These are phyloP conservation scores for Polia nebulosa DNA, from an alignment of 2,888 invertebrate species.

Conservation along the genomic window DNA sequence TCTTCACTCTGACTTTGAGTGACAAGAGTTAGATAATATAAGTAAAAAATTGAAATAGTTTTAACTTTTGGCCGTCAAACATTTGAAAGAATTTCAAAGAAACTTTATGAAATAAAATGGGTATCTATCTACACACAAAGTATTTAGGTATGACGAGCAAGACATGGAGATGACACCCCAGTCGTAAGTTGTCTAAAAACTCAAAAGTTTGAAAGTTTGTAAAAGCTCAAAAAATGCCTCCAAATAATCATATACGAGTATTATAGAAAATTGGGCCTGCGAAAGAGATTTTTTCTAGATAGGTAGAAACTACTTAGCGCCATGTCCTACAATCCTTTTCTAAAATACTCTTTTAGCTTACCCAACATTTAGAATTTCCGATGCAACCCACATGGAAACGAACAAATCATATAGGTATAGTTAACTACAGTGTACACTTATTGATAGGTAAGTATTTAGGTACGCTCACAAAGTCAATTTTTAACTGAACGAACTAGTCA, in stretches of 20 bases:
- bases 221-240: neutral
- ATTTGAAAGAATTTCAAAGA: slow-evolving; percentile 8
- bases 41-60: neutral
- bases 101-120: neutral
- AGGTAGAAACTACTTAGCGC: neutral
- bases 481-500: neutral
- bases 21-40: neutral
- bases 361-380: neutral
- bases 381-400: neutral
- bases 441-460: neutral
- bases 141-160: neutral
- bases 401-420: neutral
- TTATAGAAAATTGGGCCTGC: neutral
- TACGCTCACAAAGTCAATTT: neutral
- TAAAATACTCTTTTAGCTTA: slow-evolving; percentile 7
- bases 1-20: neutral
- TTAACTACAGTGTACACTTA: no score
- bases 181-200: neutral
- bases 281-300: neutral
- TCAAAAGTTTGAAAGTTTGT: neutral
- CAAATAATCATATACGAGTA: no score
- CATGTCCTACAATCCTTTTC: neutral
- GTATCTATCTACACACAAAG: neutral
- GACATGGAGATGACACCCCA: neutral
- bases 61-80: neutral